Evolutionary conservation across 2,113 vertebrate species (phyloP).

Genomic region (Neogale vison): DNA sequence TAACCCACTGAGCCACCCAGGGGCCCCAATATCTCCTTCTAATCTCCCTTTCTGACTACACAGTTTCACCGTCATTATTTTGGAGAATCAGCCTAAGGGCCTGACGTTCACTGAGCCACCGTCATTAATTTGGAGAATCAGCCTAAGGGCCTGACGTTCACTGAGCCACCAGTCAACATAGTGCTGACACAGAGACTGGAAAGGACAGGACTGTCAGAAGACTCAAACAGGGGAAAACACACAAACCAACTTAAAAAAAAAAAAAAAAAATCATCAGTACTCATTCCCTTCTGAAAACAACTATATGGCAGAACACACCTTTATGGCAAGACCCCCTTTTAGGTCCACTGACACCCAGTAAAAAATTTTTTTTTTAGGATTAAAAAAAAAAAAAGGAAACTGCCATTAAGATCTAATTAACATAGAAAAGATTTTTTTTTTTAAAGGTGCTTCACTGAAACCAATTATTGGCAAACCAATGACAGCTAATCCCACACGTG

Average conservation of each 20-base stretch:
- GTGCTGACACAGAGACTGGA: background rate
- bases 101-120: background rate
- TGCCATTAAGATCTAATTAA: background rate
- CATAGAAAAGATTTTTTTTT: background rate
- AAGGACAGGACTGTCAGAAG: background rate
- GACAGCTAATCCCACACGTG: background rate
- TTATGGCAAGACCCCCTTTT: background rate
- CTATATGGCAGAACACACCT: background rate
- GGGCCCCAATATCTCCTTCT: background rate
- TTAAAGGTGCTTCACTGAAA: background rate
- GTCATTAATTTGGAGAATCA: no score
- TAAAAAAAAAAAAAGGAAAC: background rate
- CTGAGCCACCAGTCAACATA: background rate
- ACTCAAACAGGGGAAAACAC: background rate
- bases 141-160: background rate
- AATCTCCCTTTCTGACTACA: background rate
- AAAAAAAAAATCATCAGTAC: background rate
- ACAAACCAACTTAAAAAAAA: background rate
- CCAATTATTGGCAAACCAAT: background rate
- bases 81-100: background rate
- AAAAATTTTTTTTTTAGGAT: background rate
- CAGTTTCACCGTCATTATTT: background rate
- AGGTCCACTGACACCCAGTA: background rate
- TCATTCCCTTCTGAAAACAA: background rate
- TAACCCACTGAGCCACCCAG: no score